Percentiles rank a stretch among this genome's conserved stretches.
phyloP scores from a whole-genome alignment of 2,797 vertebrate species.

The Gallinago nigripennis region DNA sequence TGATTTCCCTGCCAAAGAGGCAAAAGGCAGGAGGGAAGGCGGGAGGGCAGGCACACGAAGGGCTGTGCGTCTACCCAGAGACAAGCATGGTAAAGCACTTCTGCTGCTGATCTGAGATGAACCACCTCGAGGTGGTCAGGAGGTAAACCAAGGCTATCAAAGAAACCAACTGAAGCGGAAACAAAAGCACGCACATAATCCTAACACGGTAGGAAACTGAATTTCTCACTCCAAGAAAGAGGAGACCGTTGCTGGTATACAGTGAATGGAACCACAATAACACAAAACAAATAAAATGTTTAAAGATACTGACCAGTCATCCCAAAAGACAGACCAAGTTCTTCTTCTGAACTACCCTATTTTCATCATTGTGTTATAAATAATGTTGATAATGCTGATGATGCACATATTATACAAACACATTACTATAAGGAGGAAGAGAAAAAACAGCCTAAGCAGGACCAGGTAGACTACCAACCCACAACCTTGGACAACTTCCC shows the following conservation, averaged over 20 bases:
- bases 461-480: background rate
- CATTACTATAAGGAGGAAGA: background rate
- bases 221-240: background rate
- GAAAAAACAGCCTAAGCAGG: background rate
- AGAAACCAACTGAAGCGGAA: background rate
- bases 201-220: background rate
- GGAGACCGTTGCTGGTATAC: background rate
- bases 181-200: background rate
- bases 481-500: background rate
- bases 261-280: background rate
- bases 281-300: background rate
- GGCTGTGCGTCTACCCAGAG: slow-evolving; percentile 1
- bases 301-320: background rate
- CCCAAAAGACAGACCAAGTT: background rate
- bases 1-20: slow-evolving; percentile 71
- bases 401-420: background rate
- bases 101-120: background rate
- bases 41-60: slow-evolving; percentile 29
- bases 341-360: background rate
- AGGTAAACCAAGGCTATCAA: background rate
- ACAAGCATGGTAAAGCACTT: slow-evolving; percentile 4
- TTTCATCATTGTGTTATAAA: background rate
- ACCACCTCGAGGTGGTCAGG: background rate
- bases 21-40: slow-evolving; percentile 53
- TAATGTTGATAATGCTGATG: fast-evolving